Conservation (phyloP, 2,888 invertebrate genomes). For the Xanthia icteritia region DNA sequence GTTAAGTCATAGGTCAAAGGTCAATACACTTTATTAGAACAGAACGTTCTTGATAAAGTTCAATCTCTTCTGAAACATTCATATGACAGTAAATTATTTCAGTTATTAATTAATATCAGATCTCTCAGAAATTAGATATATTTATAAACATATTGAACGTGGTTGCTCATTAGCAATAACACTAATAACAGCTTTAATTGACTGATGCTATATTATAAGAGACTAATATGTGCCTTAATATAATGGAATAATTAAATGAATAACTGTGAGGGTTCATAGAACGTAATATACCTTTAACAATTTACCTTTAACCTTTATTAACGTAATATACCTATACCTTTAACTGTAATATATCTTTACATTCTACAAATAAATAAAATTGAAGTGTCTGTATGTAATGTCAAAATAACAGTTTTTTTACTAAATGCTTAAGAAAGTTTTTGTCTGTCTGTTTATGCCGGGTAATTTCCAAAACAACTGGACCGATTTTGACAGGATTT, state of each 20-base stretch:
- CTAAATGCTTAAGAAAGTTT: too few relatives aligned
- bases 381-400: too few relatives aligned
- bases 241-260: not conserved
- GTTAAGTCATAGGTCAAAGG: not conserved
- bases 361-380: too few relatives aligned
- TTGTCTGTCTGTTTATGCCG: too few relatives aligned
- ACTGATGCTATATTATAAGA: slow-evolving; percentile 6
- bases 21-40: slow-evolving; percentile 8
- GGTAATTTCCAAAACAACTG: too few relatives aligned
- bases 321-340: too few relatives aligned
- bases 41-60: slow-evolving; percentile 35
- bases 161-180: slow-evolving; percentile 9
- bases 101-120: slow-evolving; percentile 41
- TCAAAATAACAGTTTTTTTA: too few relatives aligned
- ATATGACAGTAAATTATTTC: slow-evolving; percentile 27
- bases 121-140: slow-evolving; percentile 25
- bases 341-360: too few relatives aligned
- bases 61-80: slow-evolving; percentile 30
- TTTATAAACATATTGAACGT: slow-evolving; percentile 1
- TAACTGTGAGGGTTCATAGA: not conserved
- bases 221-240: not conserved
- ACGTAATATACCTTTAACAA: not conserved
- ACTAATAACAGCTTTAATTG: slow-evolving; percentile 26
- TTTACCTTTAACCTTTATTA: too few relatives aligned
- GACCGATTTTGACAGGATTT: too few relatives aligned